Evolutionary conservation across 2,797 vertebrate species (phyloP).

Genomic region (Gymnoscopelus microlampas): DNA sequence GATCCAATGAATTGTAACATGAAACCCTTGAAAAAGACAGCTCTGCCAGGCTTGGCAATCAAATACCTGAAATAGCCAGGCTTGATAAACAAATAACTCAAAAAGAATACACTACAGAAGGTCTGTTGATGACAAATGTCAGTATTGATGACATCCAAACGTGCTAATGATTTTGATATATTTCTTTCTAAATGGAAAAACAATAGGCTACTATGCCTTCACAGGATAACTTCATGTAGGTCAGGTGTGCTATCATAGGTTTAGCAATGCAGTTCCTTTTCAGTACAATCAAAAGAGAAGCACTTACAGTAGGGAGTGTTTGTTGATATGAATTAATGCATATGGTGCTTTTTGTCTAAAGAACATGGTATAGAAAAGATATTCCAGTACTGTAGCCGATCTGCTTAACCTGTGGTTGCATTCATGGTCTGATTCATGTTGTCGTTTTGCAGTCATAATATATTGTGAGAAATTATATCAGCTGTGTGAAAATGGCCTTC

Average conservation of each 20-base stretch:
- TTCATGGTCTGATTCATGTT: not conserved
- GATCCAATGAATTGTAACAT: too few relatives aligned
- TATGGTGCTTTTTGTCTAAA: not conserved
- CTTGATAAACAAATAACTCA: too few relatives aligned
- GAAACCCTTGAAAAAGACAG: too few relatives aligned
- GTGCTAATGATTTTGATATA: too few relatives aligned
- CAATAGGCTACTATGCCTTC: too few relatives aligned
- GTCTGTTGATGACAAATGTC: too few relatives aligned
- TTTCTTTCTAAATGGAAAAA: too few relatives aligned
- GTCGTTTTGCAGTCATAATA: not conserved
- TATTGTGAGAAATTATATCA: slow-evolving; percentile 11
- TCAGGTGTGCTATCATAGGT: not conserved
- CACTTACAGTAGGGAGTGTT: not conserved
- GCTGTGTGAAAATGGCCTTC: slow-evolving; percentile 26
- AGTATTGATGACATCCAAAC: too few relatives aligned
- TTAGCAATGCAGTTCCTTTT: not conserved
- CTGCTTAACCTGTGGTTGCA: not conserved
- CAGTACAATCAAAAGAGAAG: not conserved
- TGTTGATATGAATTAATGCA: not conserved
- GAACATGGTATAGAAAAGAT: not conserved
- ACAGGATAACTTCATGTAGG: not conserved
- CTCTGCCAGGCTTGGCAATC: too few relatives aligned
- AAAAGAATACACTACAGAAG: too few relatives aligned
- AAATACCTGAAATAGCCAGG: too few relatives aligned
- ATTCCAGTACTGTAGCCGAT: not conserved